Evolutionary conservation across 2,113 vertebrate species (phyloP), one percentile per base, ranked within the genome.

Genomic region (Lontra canadensis): DNA sequence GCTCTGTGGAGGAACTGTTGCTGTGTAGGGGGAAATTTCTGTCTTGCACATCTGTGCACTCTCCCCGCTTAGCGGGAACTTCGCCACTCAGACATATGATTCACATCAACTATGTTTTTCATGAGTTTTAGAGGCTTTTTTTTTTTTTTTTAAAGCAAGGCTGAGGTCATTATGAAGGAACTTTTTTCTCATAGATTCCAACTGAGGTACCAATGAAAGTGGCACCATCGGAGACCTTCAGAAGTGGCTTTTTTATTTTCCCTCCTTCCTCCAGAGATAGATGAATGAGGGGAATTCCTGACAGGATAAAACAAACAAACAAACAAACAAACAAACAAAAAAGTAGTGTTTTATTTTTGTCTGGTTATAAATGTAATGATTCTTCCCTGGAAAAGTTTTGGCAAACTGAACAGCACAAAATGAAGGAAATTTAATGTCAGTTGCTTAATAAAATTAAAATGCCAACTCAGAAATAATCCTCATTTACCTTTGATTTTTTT

Each of bases 101-200:
- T 98, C 97, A 97, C 96, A 98, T 98, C 98, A 98, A 96, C 97
- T 95, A 84, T 97, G 97, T 98, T 98, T 98, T 98, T 97, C 95
- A 95, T 63, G 87, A 98, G 67, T 96, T 97, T 96, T 61, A 67
- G 93, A 90, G 59, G 61, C 71, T 88, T 95, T 63, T 92, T 90
- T 80, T 89, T 44, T 80, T 80, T 94, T 81, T 92, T 95, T 91
- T 92, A 29, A 78, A 89, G 81, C 76, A 87, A 98, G 42, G 76
- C 49, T 98, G 97, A 97, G 59, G 42, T 98, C 95, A 98, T 91
- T 87, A 88, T 31, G 84, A 94, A 98, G 92, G 90, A 94, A 87
- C 67, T 85, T 90, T 95, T 93, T 94, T 71, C 97, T 98, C 69
- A 65, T 80, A 95, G 94, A 94, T 93, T 96, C 90, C 84, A 80